phyloP scores from a whole-genome alignment of 2,888 invertebrate genomes.

The Polia nebulosa region DNA sequence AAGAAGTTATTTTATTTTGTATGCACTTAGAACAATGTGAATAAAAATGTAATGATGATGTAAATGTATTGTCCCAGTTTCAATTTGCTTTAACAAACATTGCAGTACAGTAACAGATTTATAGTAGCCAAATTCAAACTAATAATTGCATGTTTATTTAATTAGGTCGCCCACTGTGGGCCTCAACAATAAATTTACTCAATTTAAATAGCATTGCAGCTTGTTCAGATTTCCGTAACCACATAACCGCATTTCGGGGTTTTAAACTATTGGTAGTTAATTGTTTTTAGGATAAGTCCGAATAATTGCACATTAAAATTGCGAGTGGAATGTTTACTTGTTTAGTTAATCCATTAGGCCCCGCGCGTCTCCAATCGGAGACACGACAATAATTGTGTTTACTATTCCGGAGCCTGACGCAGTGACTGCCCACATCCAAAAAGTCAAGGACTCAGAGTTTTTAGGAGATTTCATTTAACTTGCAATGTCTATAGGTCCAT shows the following conservation, averaged over 20 bases:
- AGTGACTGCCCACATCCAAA: too few species aligned
- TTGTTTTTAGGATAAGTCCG: conserved; percentile 18
- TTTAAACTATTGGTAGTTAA: conserved; percentile 22
- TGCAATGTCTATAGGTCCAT: too few species aligned
- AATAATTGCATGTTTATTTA: conserved; percentile 36
- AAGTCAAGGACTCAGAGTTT: too few species aligned
- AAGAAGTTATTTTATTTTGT: background rate
- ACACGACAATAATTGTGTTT: too few species aligned
- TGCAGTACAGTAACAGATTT: conserved; percentile 6
- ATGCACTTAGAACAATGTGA: background rate
- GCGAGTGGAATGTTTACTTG: too few species aligned
- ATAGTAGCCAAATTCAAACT: conserved; percentile 10
- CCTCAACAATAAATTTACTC: conserved; percentile 17
- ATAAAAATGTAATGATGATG: too few species aligned
- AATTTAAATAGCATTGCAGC: conserved; percentile 33
- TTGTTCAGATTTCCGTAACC: conserved; percentile 33
- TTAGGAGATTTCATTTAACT: too few species aligned
- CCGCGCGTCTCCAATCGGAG: too few species aligned
- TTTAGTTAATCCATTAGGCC: too few species aligned
- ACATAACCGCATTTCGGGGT: conserved; percentile 37
- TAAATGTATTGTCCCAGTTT: background rate
- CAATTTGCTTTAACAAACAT: background rate
- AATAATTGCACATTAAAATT: background rate
- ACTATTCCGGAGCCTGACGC: too few species aligned
- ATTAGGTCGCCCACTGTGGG: conserved; percentile 15